Evolutionary conservation across 2,797 vertebrate species (phyloP), one percentile per base, ranked within the genome.

Genomic region (Neomorphus geoffroyi): DNA sequence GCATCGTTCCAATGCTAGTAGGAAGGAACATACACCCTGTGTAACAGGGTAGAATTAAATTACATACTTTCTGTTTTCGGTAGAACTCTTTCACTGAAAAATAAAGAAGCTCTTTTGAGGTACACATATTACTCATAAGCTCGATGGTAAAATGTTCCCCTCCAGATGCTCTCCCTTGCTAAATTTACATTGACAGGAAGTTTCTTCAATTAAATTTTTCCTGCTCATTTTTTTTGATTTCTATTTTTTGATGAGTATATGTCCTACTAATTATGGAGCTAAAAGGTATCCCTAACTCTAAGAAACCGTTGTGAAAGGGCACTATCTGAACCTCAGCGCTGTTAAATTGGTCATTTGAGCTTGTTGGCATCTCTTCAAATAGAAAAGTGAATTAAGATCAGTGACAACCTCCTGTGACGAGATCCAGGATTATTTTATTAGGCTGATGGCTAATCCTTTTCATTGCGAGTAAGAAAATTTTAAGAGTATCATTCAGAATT

Each of bases 391-490:
- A 57, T 16, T 57, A 75, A 89, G 62, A 89, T 43, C 57, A 85
- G 16, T 39, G 39, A 56, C 33, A 90, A 30, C 46, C 57, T 85
- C 80, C 58, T 2, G 1, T 58, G 70, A 73, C 41, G 70, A 93
- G 51, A 95, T 56, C n/a, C 73, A 80, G 83, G 61, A 94, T 80
- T 92, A 94, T 43, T 43, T 81, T 73, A 74, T 81, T 81, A 94
- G 88, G 35, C 26, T 67, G 54, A 71, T 23, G 35, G 74, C 13
- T 91, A 92, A 90, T 91, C 69, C 35, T 91, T 81, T 84, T 66
- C 66, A 70, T 7, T 41, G 32, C 28, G 39, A 93, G 24, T 78
- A 86, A 72, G 43, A 74, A 65, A 72, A 83, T 46, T 51, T 87
- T 61, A 72, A 62, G n/a, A 93, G 21, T 30, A 62, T 56, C 2